A percentile compares a stretch with the other conserved stretches of the same genome.
phyloP scores from a whole-genome alignment of 2,797 vertebrate species.

The Alouatta caraya region DNA sequence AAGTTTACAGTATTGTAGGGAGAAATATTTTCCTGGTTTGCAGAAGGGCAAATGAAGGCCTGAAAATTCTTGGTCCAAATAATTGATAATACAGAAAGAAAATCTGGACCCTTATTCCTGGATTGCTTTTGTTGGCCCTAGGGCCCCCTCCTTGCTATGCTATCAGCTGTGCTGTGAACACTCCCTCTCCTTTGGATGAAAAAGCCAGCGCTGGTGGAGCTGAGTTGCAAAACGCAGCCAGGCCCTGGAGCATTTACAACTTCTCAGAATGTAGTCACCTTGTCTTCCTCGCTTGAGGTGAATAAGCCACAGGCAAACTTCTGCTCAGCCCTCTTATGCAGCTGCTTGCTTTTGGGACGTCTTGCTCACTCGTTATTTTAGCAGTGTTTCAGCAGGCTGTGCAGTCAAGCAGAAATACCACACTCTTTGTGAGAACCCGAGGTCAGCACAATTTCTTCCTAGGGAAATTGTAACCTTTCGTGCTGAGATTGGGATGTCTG shows the following conservation, averaged over 20 bases:
- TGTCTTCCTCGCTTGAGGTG: neutral
- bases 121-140: neutral
- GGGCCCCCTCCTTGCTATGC: neutral
- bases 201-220: neutral
- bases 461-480: conserved; percentile 69
- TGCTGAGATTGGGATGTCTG: conserved; percentile 55
- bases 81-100: neutral
- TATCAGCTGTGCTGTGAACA: accelerated
- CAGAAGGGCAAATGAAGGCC: neutral
- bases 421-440: conserved; percentile 49
- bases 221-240: neutral
- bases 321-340: neutral
- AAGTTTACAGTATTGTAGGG: neutral
- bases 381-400: conserved; percentile 31
- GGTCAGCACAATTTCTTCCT: conserved; percentile 74
- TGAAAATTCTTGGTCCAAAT: neutral
- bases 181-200: neutral
- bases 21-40: neutral
- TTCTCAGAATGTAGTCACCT: neutral
- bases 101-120: neutral
- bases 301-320: neutral
- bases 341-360: neutral
- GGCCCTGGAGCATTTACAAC: neutral
- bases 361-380: conserved; percentile 45
- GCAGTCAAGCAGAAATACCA: conserved; percentile 72